Percentiles rank a stretch among this genome's conserved stretches.
Conservation (phyloP, 2,888 invertebrate species). For the Hedychridium roseum region DNA sequence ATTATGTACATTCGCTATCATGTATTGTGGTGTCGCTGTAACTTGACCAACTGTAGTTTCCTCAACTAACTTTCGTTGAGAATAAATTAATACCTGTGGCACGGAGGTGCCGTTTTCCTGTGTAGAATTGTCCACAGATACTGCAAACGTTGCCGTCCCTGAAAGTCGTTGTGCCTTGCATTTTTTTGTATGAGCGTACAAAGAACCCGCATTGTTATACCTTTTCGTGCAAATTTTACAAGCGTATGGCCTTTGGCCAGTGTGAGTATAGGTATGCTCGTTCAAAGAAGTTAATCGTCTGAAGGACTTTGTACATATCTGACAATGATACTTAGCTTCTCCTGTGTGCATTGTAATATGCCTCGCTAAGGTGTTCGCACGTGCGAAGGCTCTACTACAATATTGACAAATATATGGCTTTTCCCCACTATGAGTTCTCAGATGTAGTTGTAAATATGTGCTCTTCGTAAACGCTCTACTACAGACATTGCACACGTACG, state of each 20-base stretch:
- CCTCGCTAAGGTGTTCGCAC: constrained; percentile 57
- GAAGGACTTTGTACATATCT: constrained; percentile 57
- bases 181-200: constrained; percentile 59
- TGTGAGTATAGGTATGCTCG: constrained; percentile 58
- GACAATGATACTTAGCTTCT: constrained; percentile 58
- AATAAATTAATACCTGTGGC: constrained; percentile 45
- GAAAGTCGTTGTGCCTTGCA: constrained; percentile 51
- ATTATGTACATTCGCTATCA: constrained; percentile 49
- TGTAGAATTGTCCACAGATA: constrained; percentile 30
- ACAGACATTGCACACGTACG: constrained; percentile 57
- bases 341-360: constrained; percentile 60
- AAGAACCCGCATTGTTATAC: constrained; percentile 52
- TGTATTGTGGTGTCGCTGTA: constrained; percentile 44
- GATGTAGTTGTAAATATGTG: constrained; percentile 55
- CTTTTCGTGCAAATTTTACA: constrained; percentile 58
- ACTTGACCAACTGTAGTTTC: constrained; percentile 34
- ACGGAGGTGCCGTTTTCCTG: constrained; percentile 25
- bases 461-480: constrained; percentile 58
- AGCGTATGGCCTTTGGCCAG: constrained; percentile 58
- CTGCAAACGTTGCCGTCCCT: constrained; percentile 24
- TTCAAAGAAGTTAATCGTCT: constrained; percentile 56
- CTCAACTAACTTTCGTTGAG: constrained; percentile 48
- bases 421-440: constrained; percentile 58
- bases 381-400: constrained; percentile 56
- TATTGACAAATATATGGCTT: constrained; percentile 60